phyloP scores from a whole-genome alignment of 2,888 invertebrate species.

The Stenchaetothrips biformis region DNA sequence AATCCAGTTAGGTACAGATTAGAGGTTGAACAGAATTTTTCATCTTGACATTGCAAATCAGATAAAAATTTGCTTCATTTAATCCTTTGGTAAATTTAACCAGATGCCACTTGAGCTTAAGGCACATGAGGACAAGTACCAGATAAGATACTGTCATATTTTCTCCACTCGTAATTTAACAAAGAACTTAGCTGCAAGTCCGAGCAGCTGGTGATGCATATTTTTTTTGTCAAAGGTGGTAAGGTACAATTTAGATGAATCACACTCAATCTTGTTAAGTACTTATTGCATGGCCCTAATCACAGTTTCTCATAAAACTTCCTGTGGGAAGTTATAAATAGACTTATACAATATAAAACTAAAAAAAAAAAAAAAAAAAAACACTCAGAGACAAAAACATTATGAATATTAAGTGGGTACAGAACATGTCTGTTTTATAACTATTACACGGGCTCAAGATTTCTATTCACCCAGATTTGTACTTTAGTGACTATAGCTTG shows the following conservation, averaged over 20 bases:
- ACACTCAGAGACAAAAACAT: conserved; percentile 11
- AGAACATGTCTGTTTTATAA: neutral
- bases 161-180: neutral
- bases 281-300: conserved; percentile 13
- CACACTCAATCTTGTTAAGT: no score
- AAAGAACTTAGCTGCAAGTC: neutral
- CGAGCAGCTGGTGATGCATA: neutral
- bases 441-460: neutral
- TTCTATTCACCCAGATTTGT: neutral
- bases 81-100: neutral
- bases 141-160: neutral
- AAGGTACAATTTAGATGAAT: conserved; percentile 8
- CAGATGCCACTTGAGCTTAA: neutral
- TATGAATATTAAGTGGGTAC: neutral
- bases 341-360: neutral
- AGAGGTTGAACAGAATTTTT: no score
- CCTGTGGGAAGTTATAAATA: neutral
- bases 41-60: neutral
- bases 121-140: conserved; percentile 6
- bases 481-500: neutral
- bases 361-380: neutral
- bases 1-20: no score
- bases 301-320: neutral
- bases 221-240: conserved; percentile 19
- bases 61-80: neutral